Base-by-base conservation (phyloP, 2,797 vertebrate genomes). In the Eulemur coronatus region DNA sequence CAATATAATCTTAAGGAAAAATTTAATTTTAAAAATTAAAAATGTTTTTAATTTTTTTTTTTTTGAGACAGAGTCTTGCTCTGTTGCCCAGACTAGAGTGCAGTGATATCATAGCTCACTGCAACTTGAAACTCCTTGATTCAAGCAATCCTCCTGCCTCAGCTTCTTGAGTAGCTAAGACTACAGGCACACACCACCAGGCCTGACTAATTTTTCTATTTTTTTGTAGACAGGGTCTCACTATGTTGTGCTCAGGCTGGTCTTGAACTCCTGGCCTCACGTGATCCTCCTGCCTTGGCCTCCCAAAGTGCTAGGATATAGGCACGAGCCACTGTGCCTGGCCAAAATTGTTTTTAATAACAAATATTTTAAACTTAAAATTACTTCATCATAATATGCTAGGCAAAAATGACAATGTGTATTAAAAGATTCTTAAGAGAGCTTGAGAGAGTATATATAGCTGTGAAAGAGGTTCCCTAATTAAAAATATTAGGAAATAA, bases 311-410 rank as follows among this genome's bases (percentile, higher is more conserved):
- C 33, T n/a, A 2, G 59, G 28, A 61, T 63, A 22, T 35, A 38
- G 65, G n/a, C 65, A 69, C 24, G 10, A 38, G 18, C 6, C n/a
- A 35, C n/a, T 69, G 35, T 24, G 35, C 4, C 20, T 24, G 11
- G 67, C 67, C 33, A n/a, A 65, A 65, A 65, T 65, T 65, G 33
- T 65, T 65, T 65, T 65, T 69, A 95, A 93, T 35, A 80, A 79
- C 26, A 95, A 94, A 38, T 85, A 92, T 33, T 84, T 90, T 92
- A 89, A 92, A 70, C 11, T 28, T 92, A 73, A 84, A 35, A 59
- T 80, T 50, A 65, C 12, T 89, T 72, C 69, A 41, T 89, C 33
- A 35, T 67, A 73, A 70, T 73, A 81, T 57, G 30, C 24, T 48
- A 50, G 28, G 46, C 75, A 70, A 86, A 81, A 91, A 94, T 76